phyloP scores from a whole-genome alignment of 1,140 invertebrate genomes.

The Tigriopus japonicus region DNA sequence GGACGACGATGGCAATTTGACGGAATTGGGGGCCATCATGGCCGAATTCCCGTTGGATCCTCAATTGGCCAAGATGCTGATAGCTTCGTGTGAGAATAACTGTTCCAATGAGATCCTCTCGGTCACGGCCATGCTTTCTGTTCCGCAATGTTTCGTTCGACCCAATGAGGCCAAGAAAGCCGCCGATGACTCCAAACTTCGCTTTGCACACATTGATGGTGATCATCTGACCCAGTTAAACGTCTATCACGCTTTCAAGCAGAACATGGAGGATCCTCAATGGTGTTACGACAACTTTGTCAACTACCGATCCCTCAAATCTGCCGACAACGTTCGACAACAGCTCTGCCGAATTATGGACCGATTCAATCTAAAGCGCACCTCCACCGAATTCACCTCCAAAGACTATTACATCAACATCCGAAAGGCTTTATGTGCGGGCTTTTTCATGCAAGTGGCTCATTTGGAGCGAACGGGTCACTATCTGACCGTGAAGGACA shows the following conservation, averaged over 20 bases:
- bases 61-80: conserved; percentile 96
- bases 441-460: conserved; percentile 99
- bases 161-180: conserved; percentile 98
- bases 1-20: conserved; percentile 90
- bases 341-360: conserved; percentile 72
- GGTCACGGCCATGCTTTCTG: conserved; percentile 98
- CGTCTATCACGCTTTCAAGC: conserved; percentile 96
- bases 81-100: conserved; percentile 65
- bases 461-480: conserved; percentile 87
- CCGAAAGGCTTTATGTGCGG: conserved; percentile 86
- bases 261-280: conserved; percentile 78
- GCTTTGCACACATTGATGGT: conserved; percentile 98
- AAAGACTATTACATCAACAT: conserved; percentile 99
- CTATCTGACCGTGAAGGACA: conserved; percentile 97
- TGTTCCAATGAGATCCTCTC: conserved; percentile 99
- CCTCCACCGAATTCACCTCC: conserved; percentile 94
- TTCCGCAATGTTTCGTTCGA: conserved; percentile 97
- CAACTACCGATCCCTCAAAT: conserved; percentile 93
- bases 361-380: conserved; percentile 72
- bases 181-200: conserved; percentile 96
- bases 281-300: conserved; percentile 99
- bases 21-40: conserved; percentile 94
- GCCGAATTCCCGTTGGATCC: conserved; percentile 98
- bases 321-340: conserved; percentile 62
- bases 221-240: conserved; percentile 90